These are phyloP conservation scores for Himantopus leucocephalus DNA, from an alignment of 2,113 vertebrate species.

Conservation along the genomic window DNA sequence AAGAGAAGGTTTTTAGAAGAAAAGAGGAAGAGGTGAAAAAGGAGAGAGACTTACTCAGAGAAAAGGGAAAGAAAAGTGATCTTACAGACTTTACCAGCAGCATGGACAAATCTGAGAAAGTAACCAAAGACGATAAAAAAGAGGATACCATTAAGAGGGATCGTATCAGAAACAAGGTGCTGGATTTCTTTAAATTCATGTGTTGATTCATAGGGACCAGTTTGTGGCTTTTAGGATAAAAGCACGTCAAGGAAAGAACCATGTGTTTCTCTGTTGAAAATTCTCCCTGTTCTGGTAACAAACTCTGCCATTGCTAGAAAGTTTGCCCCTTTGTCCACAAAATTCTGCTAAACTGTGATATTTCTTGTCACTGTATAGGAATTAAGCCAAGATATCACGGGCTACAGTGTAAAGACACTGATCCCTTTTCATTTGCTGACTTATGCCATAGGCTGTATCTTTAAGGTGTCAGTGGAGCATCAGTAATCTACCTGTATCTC, in stretches of 20 bases:
- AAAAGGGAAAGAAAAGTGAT: conserved; percentile 84
- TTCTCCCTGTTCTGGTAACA: neutral
- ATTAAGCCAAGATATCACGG: neutral
- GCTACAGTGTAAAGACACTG: neutral
- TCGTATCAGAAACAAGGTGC: conserved; percentile 94
- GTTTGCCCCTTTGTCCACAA: neutral
- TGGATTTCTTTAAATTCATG: conserved; percentile 43
- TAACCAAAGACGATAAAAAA: conserved; percentile 83
- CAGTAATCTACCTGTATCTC: neutral
- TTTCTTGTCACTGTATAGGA: neutral
- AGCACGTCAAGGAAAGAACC: neutral
- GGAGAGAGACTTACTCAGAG: conserved; percentile 83
- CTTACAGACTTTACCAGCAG: conserved; percentile 73
- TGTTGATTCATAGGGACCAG: conserved; percentile 3
- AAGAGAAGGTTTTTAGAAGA: conserved; percentile 85
- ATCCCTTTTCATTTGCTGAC: neutral
- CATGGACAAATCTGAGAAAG: conserved; percentile 80
- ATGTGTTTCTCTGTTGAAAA: neutral
- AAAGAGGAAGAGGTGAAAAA: conserved; percentile 88
- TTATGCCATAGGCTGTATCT: neutral
- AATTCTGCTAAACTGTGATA: neutral
- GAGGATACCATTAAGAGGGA: conserved; percentile 89
- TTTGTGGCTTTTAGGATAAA: neutral
- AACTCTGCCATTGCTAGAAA: neutral
- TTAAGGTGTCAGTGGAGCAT: neutral